Evolutionary conservation across 1,140 invertebrate genomes (phyloP).

Genomic region (Rhyzopertha dominica): DNA sequence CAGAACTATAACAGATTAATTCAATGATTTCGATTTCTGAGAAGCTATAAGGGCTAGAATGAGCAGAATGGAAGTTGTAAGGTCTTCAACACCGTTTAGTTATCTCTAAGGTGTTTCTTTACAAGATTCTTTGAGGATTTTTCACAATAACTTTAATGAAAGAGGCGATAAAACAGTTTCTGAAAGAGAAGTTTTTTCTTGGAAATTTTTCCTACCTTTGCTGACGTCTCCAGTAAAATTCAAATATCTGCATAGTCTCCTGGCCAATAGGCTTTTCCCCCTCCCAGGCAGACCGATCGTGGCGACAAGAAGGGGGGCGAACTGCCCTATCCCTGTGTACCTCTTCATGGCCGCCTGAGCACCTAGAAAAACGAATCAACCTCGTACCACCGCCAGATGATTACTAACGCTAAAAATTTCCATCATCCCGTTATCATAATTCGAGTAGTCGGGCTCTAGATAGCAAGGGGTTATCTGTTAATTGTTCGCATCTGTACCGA

Average conservation of each 20-base stretch:
- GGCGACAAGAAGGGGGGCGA: slow-evolving; percentile 75
- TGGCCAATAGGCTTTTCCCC: slow-evolving; percentile 87
- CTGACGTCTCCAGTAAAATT: slow-evolving; percentile 86
- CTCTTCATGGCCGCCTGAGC: slow-evolving; percentile 45
- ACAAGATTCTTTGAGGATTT: too few relatives aligned
- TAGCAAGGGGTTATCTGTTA: too few relatives aligned
- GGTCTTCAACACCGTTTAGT: too few relatives aligned
- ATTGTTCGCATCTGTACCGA: too few relatives aligned
- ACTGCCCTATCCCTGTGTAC: slow-evolving; percentile 51
- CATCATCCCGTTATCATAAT: slow-evolving; percentile 4
- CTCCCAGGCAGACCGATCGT: slow-evolving; percentile 88
- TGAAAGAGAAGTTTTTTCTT: slow-evolving; percentile 1
- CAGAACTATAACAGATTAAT: slow-evolving; percentile 78
- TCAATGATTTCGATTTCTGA: too few relatives aligned
- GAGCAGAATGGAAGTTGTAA: too few relatives aligned
- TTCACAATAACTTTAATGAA: slow-evolving; percentile 1
- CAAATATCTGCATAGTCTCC: slow-evolving; percentile 79
- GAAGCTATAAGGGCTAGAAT: too few relatives aligned
- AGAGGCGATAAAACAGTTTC: neutral
- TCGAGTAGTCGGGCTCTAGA: too few relatives aligned
- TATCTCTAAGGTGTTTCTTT: too few relatives aligned
- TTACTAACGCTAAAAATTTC: slow-evolving; percentile 2
- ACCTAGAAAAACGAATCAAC: slow-evolving; percentile 45
- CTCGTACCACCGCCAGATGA: too few relatives aligned
- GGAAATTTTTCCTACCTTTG: slow-evolving; percentile 59